Evolutionary conservation across 2,113 vertebrate genomes (phyloP), one percentile per base, ranked within the genome.

Genomic region (Perca schrenkii): DNA sequence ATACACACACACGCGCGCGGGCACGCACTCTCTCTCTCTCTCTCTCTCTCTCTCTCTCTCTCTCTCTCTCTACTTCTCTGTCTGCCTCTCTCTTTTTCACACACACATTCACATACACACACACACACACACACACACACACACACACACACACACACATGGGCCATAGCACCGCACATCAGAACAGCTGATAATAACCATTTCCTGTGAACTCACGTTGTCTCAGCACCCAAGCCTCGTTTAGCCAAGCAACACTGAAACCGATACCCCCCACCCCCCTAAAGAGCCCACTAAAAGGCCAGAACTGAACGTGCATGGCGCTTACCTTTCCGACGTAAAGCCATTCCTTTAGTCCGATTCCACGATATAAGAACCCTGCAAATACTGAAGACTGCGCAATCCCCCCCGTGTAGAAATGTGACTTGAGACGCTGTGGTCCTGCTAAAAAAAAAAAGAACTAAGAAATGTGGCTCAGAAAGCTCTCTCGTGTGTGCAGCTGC

Each of bases 281-380:
- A 58, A 17, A 25, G 75, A 86, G 79, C 65, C 82, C 82, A 63
- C 22, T 54, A 63, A 81, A 70, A 89, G 92, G 89, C 89, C 88
- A 87, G 80, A 84, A 86, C 64, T 40, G 81, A 86, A 90, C 80
- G 73, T 82, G 78, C 80, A 70, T 82, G 76, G 12, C 86, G 77
- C 92, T 92, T 94, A 96, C 95, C 94, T 95, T 92, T 58, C 87
- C 88, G 82, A 91, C 88, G 89, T 88, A 90, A 54, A 94, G 90
- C 91, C 94, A 94, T 95, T 86, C 89, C 91, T 92, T 86, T 87
- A 90, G 89, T 93, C 88, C 92, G 88, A 89, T 87, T 82, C 94
- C 92, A 82, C 85, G 81, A 88, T 89, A 85, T 70, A 56, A 88
- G 84, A 79, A 83, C 63, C 87, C 81, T 53, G 88, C 87, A 86